Conservation (phyloP, 2,888 invertebrate genomes). For the Gymnosoma rotundatum region DNA sequence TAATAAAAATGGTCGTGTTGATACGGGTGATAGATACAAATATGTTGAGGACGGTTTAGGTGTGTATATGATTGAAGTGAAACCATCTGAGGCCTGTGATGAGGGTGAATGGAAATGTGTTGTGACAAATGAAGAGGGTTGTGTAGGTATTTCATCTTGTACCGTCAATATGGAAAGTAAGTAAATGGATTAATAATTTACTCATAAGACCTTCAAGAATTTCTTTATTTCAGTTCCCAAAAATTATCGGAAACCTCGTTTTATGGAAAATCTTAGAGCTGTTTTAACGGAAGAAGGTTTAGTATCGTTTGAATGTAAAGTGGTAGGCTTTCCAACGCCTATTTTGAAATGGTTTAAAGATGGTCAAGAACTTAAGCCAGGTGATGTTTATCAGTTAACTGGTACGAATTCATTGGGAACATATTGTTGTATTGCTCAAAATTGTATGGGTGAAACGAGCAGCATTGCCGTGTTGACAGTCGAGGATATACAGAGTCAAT, state of each 20-base stretch:
- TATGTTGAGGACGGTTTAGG: slow-evolving; percentile 92
- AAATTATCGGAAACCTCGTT: slow-evolving; percentile 93
- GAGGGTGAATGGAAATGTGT: slow-evolving; percentile 96
- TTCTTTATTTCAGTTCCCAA: slow-evolving; percentile 87
- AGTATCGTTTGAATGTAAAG: slow-evolving; percentile 96
- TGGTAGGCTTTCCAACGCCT: slow-evolving; percentile 95
- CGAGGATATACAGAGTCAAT: slow-evolving; percentile 94
- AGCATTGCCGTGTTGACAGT: slow-evolving; percentile 94
- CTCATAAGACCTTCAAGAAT: background rate
- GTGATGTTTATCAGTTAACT: slow-evolving; percentile 95
- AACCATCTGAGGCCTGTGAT: slow-evolving; percentile 89
- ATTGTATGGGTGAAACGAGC: slow-evolving; percentile 95
- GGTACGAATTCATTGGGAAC: slow-evolving; percentile 95
- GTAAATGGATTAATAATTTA: slow-evolving; percentile 73
- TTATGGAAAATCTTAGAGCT: slow-evolving; percentile 94
- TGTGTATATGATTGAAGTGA: slow-evolving; percentile 89
- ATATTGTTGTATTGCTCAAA: slow-evolving; percentile 93
- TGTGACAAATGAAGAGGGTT: slow-evolving; percentile 89
- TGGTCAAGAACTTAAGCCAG: slow-evolving; percentile 94
- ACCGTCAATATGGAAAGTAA: slow-evolving; percentile 90
- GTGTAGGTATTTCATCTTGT: slow-evolving; percentile 89
- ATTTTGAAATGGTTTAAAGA: slow-evolving; percentile 95
- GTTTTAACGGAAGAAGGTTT: slow-evolving; percentile 95
- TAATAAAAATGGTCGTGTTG: slow-evolving; percentile 91
- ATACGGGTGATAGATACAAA: slow-evolving; percentile 87